Base-by-base conservation (phyloP, 1,140 invertebrate genomes). In the Uloborus diversus region DNA sequence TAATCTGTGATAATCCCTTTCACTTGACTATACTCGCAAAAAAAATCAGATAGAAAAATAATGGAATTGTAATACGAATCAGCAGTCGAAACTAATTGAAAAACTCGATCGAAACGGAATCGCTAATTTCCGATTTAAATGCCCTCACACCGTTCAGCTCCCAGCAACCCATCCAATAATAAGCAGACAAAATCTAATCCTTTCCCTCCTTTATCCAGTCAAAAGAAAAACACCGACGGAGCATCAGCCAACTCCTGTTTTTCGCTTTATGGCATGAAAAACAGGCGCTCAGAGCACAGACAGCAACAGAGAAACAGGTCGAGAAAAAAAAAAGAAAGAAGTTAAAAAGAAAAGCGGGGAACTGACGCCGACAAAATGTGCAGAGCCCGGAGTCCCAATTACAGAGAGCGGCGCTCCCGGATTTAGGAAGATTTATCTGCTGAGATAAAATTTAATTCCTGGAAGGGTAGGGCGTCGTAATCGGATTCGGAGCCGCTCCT, bases 401-500 rank as follows among this genome's bases (percentile, higher is more conserved):
- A 78, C 73, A 23, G 37, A 28, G 37, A 78, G 5, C 13, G 32
- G 62, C 35, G 37, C 37, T 56, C 61, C 73, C 25, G 73, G 73
- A 78, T 78, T 78, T 65, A n/a, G 73, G 73, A 51, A 78, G 73
- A 78, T 78, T 78, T 78, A 78, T 42, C 49, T 65, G 49, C 73
- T 51, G 73, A 78, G 73, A 78, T 78, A 78, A 78, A 78, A 78
- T 78, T 78, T 78, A 78, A 78, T 78, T 78, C 73, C 73, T 78
- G 62, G 73, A 73, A 49, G 73, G 42, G 64, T 64, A 75, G 57
- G 35, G 71, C n/a, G 59, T n/a, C 33, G 59, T 78, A 78, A 78
- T 78, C 73, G 73, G 73, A 78, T 78, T 78, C 73, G 35, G n/a
- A 51, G 42, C 32, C 20, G n/a, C 59, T 64, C 49, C 59, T 32